Percentiles rank a stretch among this genome's conserved stretches.
These are phyloP conservation scores for Spisula solida DNA, from an alignment of 2,888 invertebrate genomes.

Conservation along the genomic window DNA sequence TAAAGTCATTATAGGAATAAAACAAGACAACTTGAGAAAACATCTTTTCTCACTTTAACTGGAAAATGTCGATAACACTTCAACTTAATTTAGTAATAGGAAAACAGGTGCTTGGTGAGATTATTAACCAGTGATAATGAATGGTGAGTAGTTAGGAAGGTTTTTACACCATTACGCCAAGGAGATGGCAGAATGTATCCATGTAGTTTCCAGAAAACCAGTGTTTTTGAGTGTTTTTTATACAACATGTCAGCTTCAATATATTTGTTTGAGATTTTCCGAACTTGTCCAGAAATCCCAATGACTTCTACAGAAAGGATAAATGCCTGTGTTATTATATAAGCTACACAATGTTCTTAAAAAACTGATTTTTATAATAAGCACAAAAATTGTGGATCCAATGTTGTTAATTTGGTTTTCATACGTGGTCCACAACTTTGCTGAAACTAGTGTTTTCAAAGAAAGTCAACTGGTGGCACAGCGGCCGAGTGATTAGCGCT, in stretches of 20 bases:
- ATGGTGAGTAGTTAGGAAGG: not conserved
- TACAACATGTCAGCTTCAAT: not conserved
- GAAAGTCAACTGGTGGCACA: too few relatives aligned
- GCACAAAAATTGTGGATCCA: too few relatives aligned
- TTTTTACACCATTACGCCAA: not conserved
- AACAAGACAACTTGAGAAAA: constrained; percentile 6
- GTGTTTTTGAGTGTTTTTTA: not conserved
- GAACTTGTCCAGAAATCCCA: not conserved
- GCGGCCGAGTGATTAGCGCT: too few relatives aligned
- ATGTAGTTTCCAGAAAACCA: not conserved
- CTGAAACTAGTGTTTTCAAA: too few relatives aligned
- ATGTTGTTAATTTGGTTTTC: too few relatives aligned
- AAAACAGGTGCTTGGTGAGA: constrained; percentile 15
- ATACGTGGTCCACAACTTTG: too few relatives aligned
- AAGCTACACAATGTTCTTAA: too few relatives aligned
- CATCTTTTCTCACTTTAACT: constrained; percentile 19
- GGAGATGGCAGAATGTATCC: not conserved
- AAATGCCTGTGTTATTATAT: too few relatives aligned
- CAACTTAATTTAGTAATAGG: constrained; percentile 28
- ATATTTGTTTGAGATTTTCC: not conserved
- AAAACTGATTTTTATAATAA: too few relatives aligned
- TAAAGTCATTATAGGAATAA: constrained; percentile 17
- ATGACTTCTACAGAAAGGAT: too few relatives aligned
- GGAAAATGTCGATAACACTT: constrained; percentile 22
- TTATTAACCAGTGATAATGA: not conserved